Percentiles rank a stretch among this genome's conserved stretches.
phyloP scores from a whole-genome alignment of 1,140 invertebrate genomes.

The Aradophagus sp. region DNA sequence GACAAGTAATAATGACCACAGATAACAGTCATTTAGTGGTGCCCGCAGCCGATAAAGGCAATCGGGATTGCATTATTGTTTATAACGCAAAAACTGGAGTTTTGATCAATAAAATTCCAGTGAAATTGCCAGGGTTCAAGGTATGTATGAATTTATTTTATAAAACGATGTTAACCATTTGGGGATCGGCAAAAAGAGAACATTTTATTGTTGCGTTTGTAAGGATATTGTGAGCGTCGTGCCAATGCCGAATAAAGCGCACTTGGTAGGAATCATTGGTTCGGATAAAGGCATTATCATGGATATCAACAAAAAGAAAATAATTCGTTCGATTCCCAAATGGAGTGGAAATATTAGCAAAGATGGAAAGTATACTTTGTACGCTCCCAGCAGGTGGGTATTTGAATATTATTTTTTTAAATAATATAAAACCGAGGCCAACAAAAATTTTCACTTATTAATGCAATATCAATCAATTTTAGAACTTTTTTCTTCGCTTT shows the following conservation, averaged over 20 bases:
- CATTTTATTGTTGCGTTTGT: constrained; percentile 41
- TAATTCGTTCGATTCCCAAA: constrained; percentile 84
- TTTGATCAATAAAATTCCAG: constrained; percentile 84
- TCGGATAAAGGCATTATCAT: constrained; percentile 91
- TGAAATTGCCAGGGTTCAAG: constrained; percentile 80
- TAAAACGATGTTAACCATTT: constrained; percentile 18
- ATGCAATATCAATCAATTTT: no score
- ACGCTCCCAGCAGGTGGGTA: constrained; percentile 85
- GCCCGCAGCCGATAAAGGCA: constrained; percentile 86
- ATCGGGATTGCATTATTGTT: constrained; percentile 87
- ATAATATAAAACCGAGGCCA: no score
- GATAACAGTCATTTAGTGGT: constrained; percentile 87
- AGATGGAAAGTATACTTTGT: constrained; percentile 93
- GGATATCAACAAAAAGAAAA: constrained; percentile 87
- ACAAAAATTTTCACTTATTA: no score
- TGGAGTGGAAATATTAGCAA: constrained; percentile 89
- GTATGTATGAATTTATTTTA: constrained; percentile 64
- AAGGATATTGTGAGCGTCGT: constrained; percentile 82
- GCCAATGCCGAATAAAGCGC: constrained; percentile 86
- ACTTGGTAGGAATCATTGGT: constrained; percentile 90
- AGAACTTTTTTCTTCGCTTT: no score
- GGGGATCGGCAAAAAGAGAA: constrained; percentile 11
- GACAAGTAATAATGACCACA: constrained; percentile 84
- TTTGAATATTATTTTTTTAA: constrained; percentile 8
- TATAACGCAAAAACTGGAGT: constrained; percentile 89